These are phyloP conservation scores for Lagopus leucura DNA, from an alignment of 2,113 vertebrate species.

Conservation along the genomic window DNA sequence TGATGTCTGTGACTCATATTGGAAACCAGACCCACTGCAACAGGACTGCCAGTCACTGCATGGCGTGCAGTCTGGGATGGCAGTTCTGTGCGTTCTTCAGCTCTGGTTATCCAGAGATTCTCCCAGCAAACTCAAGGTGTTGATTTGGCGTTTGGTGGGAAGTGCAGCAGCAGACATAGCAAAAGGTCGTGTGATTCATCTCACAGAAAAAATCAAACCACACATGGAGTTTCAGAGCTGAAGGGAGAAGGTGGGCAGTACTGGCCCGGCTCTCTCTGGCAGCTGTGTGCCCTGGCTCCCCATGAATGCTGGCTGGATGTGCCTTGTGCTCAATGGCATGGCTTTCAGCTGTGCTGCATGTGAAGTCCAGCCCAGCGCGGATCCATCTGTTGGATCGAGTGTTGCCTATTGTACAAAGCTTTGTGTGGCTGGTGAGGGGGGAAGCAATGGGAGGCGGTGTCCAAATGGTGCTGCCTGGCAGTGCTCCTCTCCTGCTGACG, in stretches of 20 bases:
- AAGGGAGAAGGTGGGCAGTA: background rate
- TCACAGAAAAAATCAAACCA: background rate
- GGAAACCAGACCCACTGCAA: background rate
- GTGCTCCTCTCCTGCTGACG: background rate
- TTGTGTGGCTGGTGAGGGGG: background rate
- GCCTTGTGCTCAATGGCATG: background rate
- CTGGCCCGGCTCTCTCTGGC: background rate
- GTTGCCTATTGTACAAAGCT: background rate
- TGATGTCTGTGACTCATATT: rapidly evolving
- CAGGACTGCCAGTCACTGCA: background rate
- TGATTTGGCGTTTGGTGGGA: background rate
- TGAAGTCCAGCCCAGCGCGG: rapidly evolving
- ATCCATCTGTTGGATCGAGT: rapidly evolving
- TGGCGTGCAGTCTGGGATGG: background rate
- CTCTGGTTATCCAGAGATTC: rapidly evolving
- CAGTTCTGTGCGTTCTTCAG: background rate
- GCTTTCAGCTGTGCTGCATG: no score
- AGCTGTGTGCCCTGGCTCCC: background rate
- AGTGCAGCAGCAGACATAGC: background rate
- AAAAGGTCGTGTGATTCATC: background rate
- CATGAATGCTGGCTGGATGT: rapidly evolving
- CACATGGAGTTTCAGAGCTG: background rate
- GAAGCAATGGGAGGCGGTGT: rapidly evolving
- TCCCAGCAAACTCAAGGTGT: background rate
- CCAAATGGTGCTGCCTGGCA: rapidly evolving